Percentiles rank a stretch among this genome's conserved stretches.
Evolutionary conservation across 2,888 invertebrate species (phyloP).

Genomic region (Clistopyga incitator): DNA sequence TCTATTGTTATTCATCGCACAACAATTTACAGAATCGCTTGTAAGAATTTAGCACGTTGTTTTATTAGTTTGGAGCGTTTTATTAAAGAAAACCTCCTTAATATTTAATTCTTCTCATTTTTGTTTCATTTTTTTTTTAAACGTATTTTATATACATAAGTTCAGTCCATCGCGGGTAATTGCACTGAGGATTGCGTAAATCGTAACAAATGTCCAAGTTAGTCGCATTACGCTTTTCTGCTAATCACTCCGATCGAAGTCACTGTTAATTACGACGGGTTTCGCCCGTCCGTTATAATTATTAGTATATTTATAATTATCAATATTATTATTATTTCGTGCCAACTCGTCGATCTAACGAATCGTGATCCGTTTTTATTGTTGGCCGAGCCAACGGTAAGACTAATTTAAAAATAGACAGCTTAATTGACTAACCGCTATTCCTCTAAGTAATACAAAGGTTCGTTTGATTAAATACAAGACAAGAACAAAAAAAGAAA

Average conservation of each 20-base stretch:
- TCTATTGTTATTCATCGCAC: too few species aligned
- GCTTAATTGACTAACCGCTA: constrained; percentile 75
- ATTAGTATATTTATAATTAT: background rate
- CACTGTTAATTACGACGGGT: constrained; percentile 17
- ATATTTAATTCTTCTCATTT: constrained; percentile 29
- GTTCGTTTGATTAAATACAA: constrained; percentile 75
- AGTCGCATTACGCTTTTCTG: background rate
- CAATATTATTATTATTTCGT: constrained; percentile 4
- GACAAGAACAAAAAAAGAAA: constrained; percentile 46
- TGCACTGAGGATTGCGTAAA: constrained; percentile 76
- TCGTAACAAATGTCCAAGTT: constrained; percentile 60
- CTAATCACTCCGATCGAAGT: constrained; percentile 42
- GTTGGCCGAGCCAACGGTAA: constrained; percentile 19
- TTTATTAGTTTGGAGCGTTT: too few species aligned
- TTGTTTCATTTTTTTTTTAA: background rate
- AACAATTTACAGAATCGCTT: too few species aligned
- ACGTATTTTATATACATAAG: constrained; percentile 69
- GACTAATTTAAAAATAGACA: constrained; percentile 61
- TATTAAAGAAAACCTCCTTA: background rate
- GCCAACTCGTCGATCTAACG: constrained; percentile 17
- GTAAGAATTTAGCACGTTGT: too few species aligned
- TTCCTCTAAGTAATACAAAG: constrained; percentile 77
- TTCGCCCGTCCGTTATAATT: background rate
- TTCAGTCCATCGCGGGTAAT: constrained; percentile 71
- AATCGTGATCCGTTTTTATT: constrained; percentile 19